phyloP scores from a whole-genome alignment of 2,113 vertebrate genomes.

The Alces alces region DNA sequence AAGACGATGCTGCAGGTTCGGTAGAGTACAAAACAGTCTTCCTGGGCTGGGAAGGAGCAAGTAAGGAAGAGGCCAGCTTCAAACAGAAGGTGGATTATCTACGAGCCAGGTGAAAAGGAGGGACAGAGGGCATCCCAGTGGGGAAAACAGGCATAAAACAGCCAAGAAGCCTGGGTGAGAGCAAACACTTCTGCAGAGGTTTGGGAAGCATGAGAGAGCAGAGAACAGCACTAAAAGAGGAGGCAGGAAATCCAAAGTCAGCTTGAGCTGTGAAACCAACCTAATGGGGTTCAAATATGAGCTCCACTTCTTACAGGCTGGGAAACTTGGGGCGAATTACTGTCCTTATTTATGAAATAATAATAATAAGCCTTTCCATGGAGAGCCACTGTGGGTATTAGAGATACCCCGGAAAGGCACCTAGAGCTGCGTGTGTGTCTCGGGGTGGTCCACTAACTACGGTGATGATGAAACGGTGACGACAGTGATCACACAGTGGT shows the following conservation, averaged over 20 bases:
- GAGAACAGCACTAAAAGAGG: background rate
- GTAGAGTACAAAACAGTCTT: background rate
- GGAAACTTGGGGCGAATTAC: background rate
- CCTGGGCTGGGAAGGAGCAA: background rate
- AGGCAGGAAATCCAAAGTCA: background rate
- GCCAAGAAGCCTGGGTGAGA: background rate
- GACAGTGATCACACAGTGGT: rapidly evolving
- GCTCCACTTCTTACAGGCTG: background rate
- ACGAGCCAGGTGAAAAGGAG: background rate
- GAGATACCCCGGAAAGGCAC: background rate
- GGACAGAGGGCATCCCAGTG: background rate
- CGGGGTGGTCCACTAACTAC: rapidly evolving
- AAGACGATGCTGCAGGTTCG: background rate
- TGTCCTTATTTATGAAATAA: background rate
- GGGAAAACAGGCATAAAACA: background rate
- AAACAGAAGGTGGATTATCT: background rate
- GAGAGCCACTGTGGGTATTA: background rate
- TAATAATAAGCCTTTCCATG: background rate
- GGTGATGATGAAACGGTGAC: background rate
- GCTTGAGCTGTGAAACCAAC: background rate
- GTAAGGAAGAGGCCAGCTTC: background rate
- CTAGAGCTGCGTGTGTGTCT: background rate
- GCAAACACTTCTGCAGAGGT: background rate
- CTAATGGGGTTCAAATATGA: background rate
- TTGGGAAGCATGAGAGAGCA: background rate